Conservation (phyloP, 2,888 invertebrate genomes). For the Scaptomyza caliginosa region DNA sequence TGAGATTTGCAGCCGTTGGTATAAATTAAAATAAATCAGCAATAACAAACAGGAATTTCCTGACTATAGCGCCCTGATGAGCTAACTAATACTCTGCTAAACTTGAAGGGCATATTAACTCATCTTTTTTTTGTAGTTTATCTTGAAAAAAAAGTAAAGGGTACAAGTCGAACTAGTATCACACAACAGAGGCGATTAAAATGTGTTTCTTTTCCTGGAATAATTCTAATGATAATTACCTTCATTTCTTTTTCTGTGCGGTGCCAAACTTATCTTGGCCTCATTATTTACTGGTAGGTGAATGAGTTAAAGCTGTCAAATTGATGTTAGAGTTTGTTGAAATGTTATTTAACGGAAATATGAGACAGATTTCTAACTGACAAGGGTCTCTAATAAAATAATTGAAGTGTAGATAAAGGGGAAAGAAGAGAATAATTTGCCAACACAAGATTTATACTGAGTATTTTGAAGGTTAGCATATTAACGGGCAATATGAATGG, state of each 20-base stretch:
- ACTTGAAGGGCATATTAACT: not conserved
- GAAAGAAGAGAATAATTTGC: too few relatives aligned
- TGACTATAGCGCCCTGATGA: not conserved
- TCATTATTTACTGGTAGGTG: not conserved
- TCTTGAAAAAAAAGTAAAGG: too few relatives aligned
- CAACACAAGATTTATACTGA: too few relatives aligned
- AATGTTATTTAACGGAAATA: too few relatives aligned
- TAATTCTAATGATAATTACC: not conserved
- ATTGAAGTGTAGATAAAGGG: too few relatives aligned
- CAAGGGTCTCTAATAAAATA: too few relatives aligned
- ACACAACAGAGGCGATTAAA: too few relatives aligned
- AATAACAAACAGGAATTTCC: conserved; percentile 25
- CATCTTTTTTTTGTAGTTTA: too few relatives aligned
- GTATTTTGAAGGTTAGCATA: too few relatives aligned
- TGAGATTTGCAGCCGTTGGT: conserved; percentile 44
- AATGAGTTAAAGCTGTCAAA: not conserved
- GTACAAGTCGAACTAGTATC: too few relatives aligned
- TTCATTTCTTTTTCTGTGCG: not conserved
- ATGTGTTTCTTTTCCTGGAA: not conserved
- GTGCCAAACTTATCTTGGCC: not conserved
- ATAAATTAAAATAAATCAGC: conserved; percentile 55
- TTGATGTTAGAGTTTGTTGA: not conserved
- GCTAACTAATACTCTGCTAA: conserved; percentile 7
- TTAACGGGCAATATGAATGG: too few relatives aligned
- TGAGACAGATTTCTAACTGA: not conserved